Evolutionary conservation across 2,113 vertebrate species (phyloP).

Genomic region (Canis aureus): DNA sequence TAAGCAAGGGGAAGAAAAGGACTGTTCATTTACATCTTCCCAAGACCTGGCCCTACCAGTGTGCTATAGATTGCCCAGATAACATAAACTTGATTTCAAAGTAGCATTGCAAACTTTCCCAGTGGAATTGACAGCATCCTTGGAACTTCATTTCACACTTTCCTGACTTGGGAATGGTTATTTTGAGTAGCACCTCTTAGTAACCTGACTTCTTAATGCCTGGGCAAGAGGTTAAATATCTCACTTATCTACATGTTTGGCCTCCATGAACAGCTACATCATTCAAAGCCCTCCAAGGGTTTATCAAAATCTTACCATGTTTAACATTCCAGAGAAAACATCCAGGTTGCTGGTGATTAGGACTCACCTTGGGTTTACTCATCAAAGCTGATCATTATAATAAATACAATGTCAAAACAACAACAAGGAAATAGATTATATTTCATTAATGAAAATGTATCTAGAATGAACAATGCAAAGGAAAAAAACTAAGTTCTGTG

Average conservation of each 20-base stretch:
- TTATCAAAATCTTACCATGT: slow-evolving; percentile 59
- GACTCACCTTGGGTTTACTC: not conserved
- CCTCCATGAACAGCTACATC: slow-evolving; percentile 51
- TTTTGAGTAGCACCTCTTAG: slow-evolving; percentile 70
- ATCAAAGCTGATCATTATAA: not conserved
- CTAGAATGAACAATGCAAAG: not conserved
- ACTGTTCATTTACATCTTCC: not conserved
- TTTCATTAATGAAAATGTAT: not conserved
- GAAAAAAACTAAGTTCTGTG: not conserved
- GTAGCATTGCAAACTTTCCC: not conserved
- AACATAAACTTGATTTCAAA: slow-evolving; percentile 5
- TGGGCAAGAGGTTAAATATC: slow-evolving; percentile 70
- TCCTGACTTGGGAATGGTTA: slow-evolving; percentile 68
- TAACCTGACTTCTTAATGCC: slow-evolving; percentile 57
- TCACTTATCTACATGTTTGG: slow-evolving; percentile 56
- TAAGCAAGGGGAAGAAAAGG: not conserved
- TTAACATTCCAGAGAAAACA: slow-evolving; percentile 58
- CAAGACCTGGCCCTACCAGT: not conserved
- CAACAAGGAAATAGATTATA: not conserved
- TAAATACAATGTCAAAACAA: not conserved
- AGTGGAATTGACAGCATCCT: slow-evolving; percentile 37
- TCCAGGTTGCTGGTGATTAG: not conserved
- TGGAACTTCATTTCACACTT: slow-evolving; percentile 60
- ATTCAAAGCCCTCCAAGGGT: slow-evolving; percentile 20
- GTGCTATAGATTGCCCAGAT: not conserved